Evolutionary conservation across 2,113 vertebrate genomes (phyloP).

Genomic region (Pollimyrus isidori): DNA sequence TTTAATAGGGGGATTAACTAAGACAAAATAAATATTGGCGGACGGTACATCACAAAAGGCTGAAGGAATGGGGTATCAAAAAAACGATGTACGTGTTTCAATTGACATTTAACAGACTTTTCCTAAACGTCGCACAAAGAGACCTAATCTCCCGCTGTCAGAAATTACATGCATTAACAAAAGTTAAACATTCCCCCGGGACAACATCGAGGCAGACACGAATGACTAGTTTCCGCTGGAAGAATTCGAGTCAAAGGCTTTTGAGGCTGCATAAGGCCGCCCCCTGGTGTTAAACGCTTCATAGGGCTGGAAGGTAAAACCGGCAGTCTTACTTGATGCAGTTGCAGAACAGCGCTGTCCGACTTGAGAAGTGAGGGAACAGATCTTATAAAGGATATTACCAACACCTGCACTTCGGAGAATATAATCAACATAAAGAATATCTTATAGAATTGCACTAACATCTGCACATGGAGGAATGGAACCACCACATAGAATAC

Average conservation of each 20-base stretch:
- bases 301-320: background rate
- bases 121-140: background rate
- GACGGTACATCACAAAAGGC: background rate
- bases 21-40: background rate
- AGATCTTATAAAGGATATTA: too few relatives aligned
- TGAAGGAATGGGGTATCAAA: too few relatives aligned
- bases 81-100: background rate
- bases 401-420: too few relatives aligned
- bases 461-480: too few relatives aligned
- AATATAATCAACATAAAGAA: too few relatives aligned
- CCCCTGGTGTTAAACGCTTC: background rate
- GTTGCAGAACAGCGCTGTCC: background rate
- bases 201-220: background rate
- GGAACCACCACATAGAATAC: too few relatives aligned
- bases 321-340: background rate
- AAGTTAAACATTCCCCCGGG: background rate
- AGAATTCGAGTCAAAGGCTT: background rate
- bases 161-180: background rate
- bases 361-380: background rate
- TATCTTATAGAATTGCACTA: too few relatives aligned
- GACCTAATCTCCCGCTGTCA: background rate
- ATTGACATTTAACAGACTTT: background rate
- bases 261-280: background rate
- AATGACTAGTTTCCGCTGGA: background rate
- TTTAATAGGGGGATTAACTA: background rate